phyloP scores from a whole-genome alignment of 2,797 vertebrate genomes.

The Poeciliopsis presidionis region DNA sequence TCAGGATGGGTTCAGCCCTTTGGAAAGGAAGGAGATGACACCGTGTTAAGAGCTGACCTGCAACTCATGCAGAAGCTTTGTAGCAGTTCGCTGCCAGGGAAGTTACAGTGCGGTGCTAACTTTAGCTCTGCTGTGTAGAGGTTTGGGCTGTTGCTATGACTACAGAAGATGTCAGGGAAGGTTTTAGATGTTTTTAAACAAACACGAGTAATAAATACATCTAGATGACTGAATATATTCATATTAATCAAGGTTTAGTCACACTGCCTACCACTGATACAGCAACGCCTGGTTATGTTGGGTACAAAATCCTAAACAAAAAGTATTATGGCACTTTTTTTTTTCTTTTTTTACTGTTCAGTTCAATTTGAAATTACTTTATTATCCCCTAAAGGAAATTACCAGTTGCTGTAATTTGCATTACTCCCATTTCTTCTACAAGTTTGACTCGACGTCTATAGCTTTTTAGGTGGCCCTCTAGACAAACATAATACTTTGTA shows the following conservation, averaged over 20 bases:
- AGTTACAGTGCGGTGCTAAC: conserved; percentile 6
- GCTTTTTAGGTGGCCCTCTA: too few species aligned
- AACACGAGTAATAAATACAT: conserved; percentile 9
- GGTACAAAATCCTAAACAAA: neutral
- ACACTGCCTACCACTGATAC: neutral
- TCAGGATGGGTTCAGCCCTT: conserved; percentile 93
- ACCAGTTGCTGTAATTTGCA: neutral
- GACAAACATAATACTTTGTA: too few species aligned
- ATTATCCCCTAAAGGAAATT: too few species aligned
- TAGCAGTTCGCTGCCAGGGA: neutral
- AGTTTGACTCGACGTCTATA: too few species aligned
- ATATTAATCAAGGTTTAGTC: neutral
- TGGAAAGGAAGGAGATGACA: conserved; percentile 7
- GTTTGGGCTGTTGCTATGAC: conserved; percentile 28
- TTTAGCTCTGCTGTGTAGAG: conserved; percentile 19
- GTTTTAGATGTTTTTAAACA: conserved; percentile 2
- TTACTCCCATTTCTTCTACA: neutral
- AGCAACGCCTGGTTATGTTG: neutral
- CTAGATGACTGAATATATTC: conserved; percentile 8
- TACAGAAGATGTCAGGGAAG: conserved; percentile 8
- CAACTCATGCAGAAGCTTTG: neutral
- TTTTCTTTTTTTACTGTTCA: neutral
- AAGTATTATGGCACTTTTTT: neutral
- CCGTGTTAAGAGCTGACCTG: conserved; percentile 16
- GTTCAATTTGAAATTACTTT: neutral